Evolutionary conservation across 2,888 invertebrate species (phyloP).

Genomic region (Stenoptilia bipunctidactyla): DNA sequence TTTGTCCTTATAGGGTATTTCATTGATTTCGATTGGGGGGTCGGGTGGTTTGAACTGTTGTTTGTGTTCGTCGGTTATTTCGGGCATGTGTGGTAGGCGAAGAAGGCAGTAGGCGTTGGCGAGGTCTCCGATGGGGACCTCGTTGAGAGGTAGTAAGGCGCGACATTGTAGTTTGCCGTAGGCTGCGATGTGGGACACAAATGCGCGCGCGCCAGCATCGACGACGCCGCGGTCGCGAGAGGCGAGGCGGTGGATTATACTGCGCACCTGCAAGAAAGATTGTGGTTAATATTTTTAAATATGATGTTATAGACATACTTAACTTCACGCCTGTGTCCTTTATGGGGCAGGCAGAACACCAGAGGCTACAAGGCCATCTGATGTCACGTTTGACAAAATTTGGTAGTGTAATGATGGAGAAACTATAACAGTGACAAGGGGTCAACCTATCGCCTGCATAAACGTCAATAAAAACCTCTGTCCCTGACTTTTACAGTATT

Average conservation of each 20-base stretch:
- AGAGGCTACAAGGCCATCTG: too few species aligned
- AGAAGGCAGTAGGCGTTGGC: constrained; percentile 92
- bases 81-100: constrained; percentile 95
- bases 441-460: too few species aligned
- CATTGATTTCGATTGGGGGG: constrained; percentile 77
- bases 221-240: constrained; percentile 80
- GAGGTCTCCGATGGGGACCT: constrained; percentile 82
- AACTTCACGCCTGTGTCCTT: too few species aligned
- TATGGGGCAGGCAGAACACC: too few species aligned
- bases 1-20: constrained; percentile 83
- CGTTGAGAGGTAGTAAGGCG: constrained; percentile 87
- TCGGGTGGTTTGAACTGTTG: constrained; percentile 58
- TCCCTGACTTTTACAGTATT: too few species aligned
- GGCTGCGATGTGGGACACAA: constrained; percentile 94
- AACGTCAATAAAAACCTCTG: too few species aligned
- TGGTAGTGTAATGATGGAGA: too few species aligned
- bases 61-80: constrained; percentile 77
- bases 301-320: too few species aligned
- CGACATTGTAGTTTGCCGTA: constrained; percentile 97
- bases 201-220: constrained; percentile 92
- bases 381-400: too few species aligned
- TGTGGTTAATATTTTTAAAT: too few species aligned
- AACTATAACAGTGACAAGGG: too few species aligned
- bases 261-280: constrained; percentile 55
- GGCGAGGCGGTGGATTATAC: constrained; percentile 75